Conservation (phyloP, 2,797 vertebrate genomes). For the Coranthus polyacanthus region DNA sequence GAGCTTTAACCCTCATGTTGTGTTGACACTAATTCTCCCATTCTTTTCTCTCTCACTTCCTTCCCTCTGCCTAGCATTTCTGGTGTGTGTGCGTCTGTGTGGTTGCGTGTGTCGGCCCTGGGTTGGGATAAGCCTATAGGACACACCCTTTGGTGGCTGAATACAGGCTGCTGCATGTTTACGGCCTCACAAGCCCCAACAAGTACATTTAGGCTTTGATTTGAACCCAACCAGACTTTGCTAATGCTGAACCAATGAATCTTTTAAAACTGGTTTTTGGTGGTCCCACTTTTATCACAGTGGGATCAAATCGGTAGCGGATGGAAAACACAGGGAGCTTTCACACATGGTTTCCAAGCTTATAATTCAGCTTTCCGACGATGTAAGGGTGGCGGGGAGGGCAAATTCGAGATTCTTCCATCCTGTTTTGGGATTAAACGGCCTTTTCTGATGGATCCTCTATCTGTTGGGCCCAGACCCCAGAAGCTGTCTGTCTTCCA, state of each 20-base stretch:
- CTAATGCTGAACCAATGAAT: slow-evolving; percentile 14
- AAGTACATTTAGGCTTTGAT: slow-evolving; percentile 44
- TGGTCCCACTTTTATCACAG: slow-evolving; percentile 7
- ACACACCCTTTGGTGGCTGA: slow-evolving; percentile 60
- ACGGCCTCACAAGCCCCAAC: slow-evolving; percentile 54
- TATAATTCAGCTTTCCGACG: slow-evolving; percentile 22
- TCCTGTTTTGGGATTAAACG: slow-evolving; percentile 40
- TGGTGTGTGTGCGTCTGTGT: slow-evolving; percentile 14
- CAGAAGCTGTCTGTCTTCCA: slow-evolving; percentile 57
- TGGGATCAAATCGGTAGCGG: slow-evolving; percentile 12
- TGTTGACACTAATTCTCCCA: slow-evolving; percentile 4
- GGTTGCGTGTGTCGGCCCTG: slow-evolving; percentile 24
- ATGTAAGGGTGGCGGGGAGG: slow-evolving; percentile 8
- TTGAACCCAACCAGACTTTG: not conserved
- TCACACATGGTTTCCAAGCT: slow-evolving; percentile 30
- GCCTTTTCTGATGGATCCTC: slow-evolving; percentile 43
- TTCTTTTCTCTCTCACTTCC: slow-evolving; percentile 8
- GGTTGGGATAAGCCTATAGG: slow-evolving; percentile 36
- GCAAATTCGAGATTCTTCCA: slow-evolving; percentile 45
- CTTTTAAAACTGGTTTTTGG: slow-evolving; percentile 19
- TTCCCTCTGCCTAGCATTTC: slow-evolving; percentile 4
- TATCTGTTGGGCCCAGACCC: slow-evolving; percentile 51
- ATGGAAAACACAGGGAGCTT: slow-evolving; percentile 28
- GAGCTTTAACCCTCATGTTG: not conserved
- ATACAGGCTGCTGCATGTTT: slow-evolving; percentile 67